Evolutionary conservation across 2,797 vertebrate genomes (phyloP).

Genomic region (Diceros bicornis): DNA sequence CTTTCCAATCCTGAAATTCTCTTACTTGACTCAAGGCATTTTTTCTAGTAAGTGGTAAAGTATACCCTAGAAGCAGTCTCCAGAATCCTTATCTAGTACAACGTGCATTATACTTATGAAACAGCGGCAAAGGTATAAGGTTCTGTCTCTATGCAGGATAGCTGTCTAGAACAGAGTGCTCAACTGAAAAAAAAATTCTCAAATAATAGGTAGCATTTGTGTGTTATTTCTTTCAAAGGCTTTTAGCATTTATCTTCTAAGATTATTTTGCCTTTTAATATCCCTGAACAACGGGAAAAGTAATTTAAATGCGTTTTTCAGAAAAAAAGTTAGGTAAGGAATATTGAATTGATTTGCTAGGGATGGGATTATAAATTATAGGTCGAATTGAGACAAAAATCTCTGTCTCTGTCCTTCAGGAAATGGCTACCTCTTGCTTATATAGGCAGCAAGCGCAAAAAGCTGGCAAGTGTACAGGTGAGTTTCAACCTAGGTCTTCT

Average conservation of each 20-base stretch:
- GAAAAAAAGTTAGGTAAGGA: not conserved
- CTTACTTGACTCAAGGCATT: not conserved
- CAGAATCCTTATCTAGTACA: not conserved
- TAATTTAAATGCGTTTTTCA: conserved; percentile 13
- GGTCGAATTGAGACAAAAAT: not conserved
- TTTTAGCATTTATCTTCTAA: not conserved
- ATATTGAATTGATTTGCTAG: not conserved
- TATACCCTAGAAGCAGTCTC: not conserved
- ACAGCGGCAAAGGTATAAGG: not conserved
- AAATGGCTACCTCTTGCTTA: not conserved
- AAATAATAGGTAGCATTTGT: not conserved
- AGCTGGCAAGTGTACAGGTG: not conserved
- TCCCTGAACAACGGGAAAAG: not conserved
- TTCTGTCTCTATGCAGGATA: not conserved
- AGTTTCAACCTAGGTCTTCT: not conserved
- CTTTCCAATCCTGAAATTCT: not conserved
- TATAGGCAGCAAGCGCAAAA: not conserved
- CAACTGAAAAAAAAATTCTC: not conserved
- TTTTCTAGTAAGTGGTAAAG: conserved; percentile 21
- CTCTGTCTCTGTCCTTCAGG: not conserved
- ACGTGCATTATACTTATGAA: not conserved
- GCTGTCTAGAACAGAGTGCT: not conserved
- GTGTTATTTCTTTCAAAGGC: not conserved
- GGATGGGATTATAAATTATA: conserved; percentile 35
- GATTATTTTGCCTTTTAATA: conserved; percentile 37